Evolutionary conservation across 2,113 vertebrate species (phyloP).

Genomic region (Serinus canaria): DNA sequence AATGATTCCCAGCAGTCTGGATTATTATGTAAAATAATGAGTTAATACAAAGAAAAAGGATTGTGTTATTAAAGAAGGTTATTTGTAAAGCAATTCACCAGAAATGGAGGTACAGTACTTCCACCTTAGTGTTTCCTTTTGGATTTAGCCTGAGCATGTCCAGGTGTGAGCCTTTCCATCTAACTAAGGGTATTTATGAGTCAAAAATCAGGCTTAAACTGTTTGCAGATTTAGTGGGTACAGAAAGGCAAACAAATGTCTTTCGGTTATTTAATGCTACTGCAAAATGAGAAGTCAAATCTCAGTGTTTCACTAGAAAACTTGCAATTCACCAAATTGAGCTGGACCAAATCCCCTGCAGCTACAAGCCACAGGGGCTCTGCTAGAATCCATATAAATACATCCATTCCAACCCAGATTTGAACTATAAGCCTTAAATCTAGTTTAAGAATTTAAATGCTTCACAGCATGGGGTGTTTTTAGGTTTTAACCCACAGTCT

Average conservation of each 20-base stretch:
- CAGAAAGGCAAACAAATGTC: neutral
- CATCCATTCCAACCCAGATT: neutral
- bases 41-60: neutral
- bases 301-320: neutral
- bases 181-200: neutral
- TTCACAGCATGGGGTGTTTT: neutral
- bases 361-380: neutral
- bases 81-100: neutral
- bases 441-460: neutral
- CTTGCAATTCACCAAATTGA: neutral
- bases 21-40: neutral
- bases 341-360: neutral
- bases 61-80: neutral
- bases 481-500: neutral
- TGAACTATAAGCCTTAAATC: neutral
- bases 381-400: neutral
- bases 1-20: neutral
- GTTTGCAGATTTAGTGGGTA: neutral
- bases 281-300: neutral
- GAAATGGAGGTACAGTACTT: neutral
- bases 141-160: fast-evolving
- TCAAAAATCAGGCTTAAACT: neutral
- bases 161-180: neutral
- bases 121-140: neutral
- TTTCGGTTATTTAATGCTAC: neutral